These are phyloP conservation scores for Mustela lutreola DNA, from an alignment of 2,113 vertebrate genomes.

Conservation along the genomic window DNA sequence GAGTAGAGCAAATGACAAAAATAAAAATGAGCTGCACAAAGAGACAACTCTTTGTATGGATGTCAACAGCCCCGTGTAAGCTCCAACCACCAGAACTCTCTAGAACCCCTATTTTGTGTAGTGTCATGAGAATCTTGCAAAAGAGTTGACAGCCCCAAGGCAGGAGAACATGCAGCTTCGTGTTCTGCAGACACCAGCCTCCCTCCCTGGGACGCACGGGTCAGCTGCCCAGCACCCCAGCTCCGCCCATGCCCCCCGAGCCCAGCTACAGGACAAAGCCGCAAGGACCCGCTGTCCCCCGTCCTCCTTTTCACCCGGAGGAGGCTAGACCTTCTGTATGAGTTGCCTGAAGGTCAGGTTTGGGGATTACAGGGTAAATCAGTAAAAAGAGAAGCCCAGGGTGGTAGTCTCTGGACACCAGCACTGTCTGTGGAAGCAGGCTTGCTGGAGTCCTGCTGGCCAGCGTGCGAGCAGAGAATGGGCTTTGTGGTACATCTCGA, in stretches of 20 bases:
- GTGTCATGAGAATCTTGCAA: not conserved
- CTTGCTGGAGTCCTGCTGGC: not conserved
- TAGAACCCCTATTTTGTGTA: not conserved
- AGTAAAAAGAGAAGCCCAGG: not conserved
- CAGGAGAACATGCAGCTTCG: not conserved
- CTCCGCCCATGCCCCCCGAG: not conserved
- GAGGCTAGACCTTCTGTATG: not conserved
- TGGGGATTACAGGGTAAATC: not conserved
- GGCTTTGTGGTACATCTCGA: not conserved
- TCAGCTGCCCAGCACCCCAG: not conserved
- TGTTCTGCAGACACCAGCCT: not conserved
- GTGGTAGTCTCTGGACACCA: not conserved
- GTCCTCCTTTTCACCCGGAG: not conserved
- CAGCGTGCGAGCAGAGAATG: not conserved
- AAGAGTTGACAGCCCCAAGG: not conserved
- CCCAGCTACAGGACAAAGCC: slow-evolving; percentile 14
- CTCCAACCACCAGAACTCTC: not conserved
- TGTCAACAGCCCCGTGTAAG: not conserved
- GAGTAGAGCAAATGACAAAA: slow-evolving; percentile 26
- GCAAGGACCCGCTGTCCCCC: not conserved
- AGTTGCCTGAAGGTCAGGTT: not conserved
- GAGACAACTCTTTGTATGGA: not conserved
- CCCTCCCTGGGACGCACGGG: not conserved
- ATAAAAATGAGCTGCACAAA: slow-evolving; percentile 13
- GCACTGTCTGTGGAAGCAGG: not conserved